These are phyloP conservation scores for Aphis gossypii DNA, from an alignment of 1,140 invertebrate genomes.

Conservation along the genomic window DNA sequence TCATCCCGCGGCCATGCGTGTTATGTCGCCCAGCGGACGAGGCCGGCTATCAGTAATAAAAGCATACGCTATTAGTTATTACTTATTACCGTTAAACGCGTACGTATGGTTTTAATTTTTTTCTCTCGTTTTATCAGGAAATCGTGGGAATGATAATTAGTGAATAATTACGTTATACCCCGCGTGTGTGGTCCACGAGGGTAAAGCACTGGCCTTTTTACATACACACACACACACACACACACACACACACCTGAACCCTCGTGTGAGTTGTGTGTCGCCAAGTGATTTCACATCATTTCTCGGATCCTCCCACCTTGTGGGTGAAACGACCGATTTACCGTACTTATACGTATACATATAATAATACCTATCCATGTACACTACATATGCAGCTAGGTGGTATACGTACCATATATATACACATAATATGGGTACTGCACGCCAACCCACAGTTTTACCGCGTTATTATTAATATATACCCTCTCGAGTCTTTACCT, in stretches of 20 bases:
- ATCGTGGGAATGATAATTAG: slow-evolving; percentile 58
- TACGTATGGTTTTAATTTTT: background rate
- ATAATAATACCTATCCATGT: background rate
- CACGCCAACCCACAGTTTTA: slow-evolving; percentile 37
- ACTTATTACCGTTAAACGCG: background rate
- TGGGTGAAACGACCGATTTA: slow-evolving; percentile 55
- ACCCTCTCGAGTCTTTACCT: slow-evolving; percentile 23
- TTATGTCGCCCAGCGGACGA: background rate
- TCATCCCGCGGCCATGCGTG: background rate
- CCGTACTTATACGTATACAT: background rate
- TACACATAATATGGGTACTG: background rate
- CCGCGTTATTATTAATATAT: slow-evolving; percentile 50
- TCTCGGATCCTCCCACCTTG: slow-evolving; percentile 54
- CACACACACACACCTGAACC: slow-evolving; percentile 8
- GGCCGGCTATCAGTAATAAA: background rate
- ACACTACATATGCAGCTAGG: background rate
- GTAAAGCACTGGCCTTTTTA: slow-evolving; percentile 50
- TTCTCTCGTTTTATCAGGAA: slow-evolving; percentile 32
- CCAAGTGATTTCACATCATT: slow-evolving; percentile 41
- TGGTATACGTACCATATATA: background rate
- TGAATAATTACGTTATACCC: slow-evolving; percentile 51
- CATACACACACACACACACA: background rate
- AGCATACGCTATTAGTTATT: background rate
- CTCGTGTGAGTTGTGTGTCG: slow-evolving; percentile 49
- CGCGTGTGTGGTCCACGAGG: slow-evolving; percentile 51